Conservation (phyloP, 2,888 invertebrate species). For the Lasioglossum oenotherae region DNA sequence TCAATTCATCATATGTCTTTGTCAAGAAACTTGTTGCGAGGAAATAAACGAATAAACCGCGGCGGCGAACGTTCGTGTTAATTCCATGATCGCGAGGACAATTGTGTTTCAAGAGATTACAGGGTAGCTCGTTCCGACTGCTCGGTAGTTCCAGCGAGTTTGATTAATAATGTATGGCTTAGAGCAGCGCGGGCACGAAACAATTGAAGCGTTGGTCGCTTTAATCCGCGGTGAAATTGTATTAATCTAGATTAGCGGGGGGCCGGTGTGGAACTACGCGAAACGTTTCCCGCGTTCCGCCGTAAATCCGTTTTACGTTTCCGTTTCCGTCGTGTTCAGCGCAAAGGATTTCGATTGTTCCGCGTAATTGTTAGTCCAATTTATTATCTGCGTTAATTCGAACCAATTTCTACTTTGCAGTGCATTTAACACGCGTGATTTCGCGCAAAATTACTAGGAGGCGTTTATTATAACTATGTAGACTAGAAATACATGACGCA, state of each 20-base stretch:
- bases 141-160: background rate
- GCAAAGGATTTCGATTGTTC: background rate
- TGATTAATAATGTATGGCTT: background rate
- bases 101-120: background rate
- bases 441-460: no score
- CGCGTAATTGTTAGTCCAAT: background rate
- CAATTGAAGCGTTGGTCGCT: slow-evolving; percentile 7
- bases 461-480: no score
- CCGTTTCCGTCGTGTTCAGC: background rate
- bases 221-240: slow-evolving; percentile 20
- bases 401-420: no score
- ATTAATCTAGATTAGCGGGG: slow-evolving; percentile 5
- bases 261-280: background rate
- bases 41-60: background rate
- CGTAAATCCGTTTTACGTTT: background rate
- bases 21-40: background rate
- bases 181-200: background rate
- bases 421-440: no score
- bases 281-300: background rate
- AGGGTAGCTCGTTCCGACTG: background rate
- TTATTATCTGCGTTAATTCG: no score
- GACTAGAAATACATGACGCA: no score
- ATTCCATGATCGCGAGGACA: background rate
- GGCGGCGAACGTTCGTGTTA: background rate
- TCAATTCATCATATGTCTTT: background rate